Evolutionary conservation across 1,140 invertebrate species (phyloP), one percentile per base, ranked within the genome.

Genomic region (Drosophila prosaltans): DNA sequence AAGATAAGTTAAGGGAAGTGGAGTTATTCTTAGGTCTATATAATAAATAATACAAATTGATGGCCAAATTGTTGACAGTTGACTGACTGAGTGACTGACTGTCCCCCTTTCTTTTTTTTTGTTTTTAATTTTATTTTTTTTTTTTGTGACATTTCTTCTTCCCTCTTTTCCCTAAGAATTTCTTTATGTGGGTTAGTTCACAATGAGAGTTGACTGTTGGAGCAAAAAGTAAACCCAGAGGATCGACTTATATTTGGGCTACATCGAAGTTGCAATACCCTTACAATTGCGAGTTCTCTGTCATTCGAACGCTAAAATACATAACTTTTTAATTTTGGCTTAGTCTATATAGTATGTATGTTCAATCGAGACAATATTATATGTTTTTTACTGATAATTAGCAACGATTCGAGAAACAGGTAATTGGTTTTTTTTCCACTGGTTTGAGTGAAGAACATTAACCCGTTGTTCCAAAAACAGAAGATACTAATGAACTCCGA

Each of bases 21-120:
- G 21, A 51, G 45, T 26, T 51, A 51, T 51, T 51, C 45, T 51
- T 51, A 21, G 45, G 21, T 51, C 21, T 26, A 51, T 21, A 51
- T 51, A 51, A 51, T 51, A 51, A 51, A 51, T 51, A 51, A 51
- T 26, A 51, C 45, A 51, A 51, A 51, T 51, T 51, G 45, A 51
- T 51, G 45, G 45, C 45, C 45, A 51, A 51, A 51, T 51, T 51
- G 45, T 51, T 51, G 45, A 51, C 45, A 51, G 45, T 26, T 51
- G 45, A 51, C 45, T 48, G 16, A 43, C 41, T 43, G 16, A 43
- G n/a, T 43, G 41, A 48, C 16, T 48, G 45, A 26, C 45, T 51
- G 45, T 51, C n/a, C 11, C 11, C 41, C 41, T 43, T 43, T 43
- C 6, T 36, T 43, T 43, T 43, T 16, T 1, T 43, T 11, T n/a